Evolutionary conservation across 2,113 vertebrate species (phyloP).

Genomic region (Sarotherodon lohbergeri): DNA sequence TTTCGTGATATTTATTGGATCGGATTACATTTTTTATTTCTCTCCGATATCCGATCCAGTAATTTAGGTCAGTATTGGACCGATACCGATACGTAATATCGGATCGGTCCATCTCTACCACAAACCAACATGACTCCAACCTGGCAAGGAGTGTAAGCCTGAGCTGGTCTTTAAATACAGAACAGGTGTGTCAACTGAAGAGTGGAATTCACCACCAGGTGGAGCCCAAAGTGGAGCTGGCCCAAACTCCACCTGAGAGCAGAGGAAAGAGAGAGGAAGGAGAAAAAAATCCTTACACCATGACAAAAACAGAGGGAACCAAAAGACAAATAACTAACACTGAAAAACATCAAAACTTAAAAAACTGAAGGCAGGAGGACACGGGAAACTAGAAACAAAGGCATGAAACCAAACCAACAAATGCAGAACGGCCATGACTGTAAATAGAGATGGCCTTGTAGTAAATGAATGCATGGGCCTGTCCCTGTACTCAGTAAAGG

Average conservation of each 20-base stretch:
- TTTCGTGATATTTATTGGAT: no score
- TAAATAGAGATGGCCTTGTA: fast-evolving
- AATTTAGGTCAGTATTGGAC: no score
- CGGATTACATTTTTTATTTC: no score
- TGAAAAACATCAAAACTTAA: neutral
- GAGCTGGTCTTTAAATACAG: neutral
- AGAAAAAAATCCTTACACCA: neutral
- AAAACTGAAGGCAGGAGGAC: neutral
- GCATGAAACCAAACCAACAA: neutral
- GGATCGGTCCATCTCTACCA: neutral
- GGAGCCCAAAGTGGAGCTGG: neutral
- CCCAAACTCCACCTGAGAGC: fast-evolving
- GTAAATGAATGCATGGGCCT: neutral
- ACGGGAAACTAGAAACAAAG: neutral
- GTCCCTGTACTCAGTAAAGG: neutral
- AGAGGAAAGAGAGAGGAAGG: neutral
- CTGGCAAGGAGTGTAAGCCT: neutral
- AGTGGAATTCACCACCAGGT: neutral
- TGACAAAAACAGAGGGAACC: neutral
- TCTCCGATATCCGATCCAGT: no score
- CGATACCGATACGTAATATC: no score
- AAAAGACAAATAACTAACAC: neutral
- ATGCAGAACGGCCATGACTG: neutral
- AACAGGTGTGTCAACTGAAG: neutral
- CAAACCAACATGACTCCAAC: neutral